Evolutionary conservation across 2,797 vertebrate genomes (phyloP), one percentile per base, ranked within the genome.

Genomic region (Natrix natrix): DNA sequence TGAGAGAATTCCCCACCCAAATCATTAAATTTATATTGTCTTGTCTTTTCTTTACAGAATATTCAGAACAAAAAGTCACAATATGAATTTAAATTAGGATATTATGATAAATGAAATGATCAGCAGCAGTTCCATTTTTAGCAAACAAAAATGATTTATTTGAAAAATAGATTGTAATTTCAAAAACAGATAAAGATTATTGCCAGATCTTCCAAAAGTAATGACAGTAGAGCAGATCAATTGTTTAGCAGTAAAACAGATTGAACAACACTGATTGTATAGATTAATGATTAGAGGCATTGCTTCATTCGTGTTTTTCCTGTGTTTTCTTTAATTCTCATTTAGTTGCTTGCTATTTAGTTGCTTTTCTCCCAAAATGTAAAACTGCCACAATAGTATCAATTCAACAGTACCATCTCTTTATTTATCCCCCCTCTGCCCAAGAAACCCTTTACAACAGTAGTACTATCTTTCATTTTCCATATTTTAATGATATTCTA

Each of bases 31-130:
- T 90, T 91, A 20, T 66, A 24, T 26, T 74, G 43, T 95, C 93
- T 92, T 74, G 32, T 95, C 93, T 92, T 8, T 87, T 92, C 55
- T 87, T 60, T 20, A 92, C 48, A 48, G 89, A 93, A 91, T 86
- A 55, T 0, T 93, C 93, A 92, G 11, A 37, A 61, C 5, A 93
- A 56, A 92, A 54, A 32, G 89, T 94, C 92, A 88, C 43, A 92
- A 90, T 28, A 10, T 95, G 93, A 60, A 92, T 94, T 94, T 92
- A 92, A 60, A 87, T 66, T 90, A 16, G 43, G 92, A 93, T 94
- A 91, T 89, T 93, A 94, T 26, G 57, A 94, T 86, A 94, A 94
- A 94, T 86, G n/a, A 55, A 32, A 90, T 59, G 4, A 94, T 57
- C 0, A 0, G 26, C 28, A 87, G 74, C 16, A 55, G 16, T 55